A percentile compares a stretch with the other conserved stretches of the same genome.
phyloP scores from a whole-genome alignment of 2,888 invertebrate species.

The Cremastinae sp. region DNA sequence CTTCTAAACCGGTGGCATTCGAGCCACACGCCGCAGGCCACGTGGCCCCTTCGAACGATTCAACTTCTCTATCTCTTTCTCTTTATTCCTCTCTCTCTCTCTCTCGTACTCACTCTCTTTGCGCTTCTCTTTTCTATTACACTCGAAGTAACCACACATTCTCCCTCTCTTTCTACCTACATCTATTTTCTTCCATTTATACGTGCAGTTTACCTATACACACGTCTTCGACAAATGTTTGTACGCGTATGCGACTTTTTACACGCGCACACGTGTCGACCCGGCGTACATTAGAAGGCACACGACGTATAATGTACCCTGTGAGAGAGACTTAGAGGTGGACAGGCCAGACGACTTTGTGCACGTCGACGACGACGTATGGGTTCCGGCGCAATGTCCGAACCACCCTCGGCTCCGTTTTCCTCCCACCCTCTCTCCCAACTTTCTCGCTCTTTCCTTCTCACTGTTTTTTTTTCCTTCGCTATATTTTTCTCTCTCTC shows the following conservation, averaged over 20 bases:
- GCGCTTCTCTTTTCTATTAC: background rate
- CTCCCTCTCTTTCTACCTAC: conserved; percentile 27
- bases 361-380: conserved; percentile 56
- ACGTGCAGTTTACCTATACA: conserved; percentile 5
- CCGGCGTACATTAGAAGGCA: conserved; percentile 47
- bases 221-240: background rate
- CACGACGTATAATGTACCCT: conserved; percentile 48
- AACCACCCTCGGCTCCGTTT: conserved; percentile 54
- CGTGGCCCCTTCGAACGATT: conserved; percentile 74
- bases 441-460: background rate
- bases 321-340: conserved; percentile 38
- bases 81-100: conserved; percentile 13
- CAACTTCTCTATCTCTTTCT: conserved; percentile 52
- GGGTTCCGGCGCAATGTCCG: conserved; percentile 60
- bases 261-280: background rate
- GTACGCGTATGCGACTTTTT: background rate
- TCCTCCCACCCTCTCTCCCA: conserved; percentile 17
- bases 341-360: conserved; percentile 57
- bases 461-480: too few relatives aligned
- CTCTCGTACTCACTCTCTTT: conserved; percentile 5
- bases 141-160: background rate
- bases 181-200: conserved; percentile 7
- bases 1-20: conserved; percentile 53
- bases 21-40: conserved; percentile 77
- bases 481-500: background rate